Conservation (phyloP, 2,888 invertebrate species). For the Drosophila barbarae region DNA sequence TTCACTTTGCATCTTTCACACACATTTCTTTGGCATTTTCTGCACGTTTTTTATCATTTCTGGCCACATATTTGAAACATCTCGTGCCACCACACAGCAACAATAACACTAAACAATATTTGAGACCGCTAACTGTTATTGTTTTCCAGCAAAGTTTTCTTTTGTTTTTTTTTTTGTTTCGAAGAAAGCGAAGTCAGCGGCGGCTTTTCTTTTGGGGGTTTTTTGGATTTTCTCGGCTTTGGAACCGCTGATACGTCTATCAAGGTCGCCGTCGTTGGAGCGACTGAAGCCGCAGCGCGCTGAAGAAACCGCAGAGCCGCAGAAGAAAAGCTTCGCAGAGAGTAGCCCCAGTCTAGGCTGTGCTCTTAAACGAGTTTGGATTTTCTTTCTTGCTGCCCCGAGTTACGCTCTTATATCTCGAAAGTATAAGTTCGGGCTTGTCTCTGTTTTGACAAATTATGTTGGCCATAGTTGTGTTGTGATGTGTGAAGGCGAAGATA, state of each 20-base stretch:
- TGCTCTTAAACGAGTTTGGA: slow-evolving; percentile 62
- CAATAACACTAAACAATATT: slow-evolving; percentile 29
- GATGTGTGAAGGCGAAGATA: slow-evolving; percentile 51
- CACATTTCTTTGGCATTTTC: slow-evolving; percentile 44
- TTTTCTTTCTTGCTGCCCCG: slow-evolving; percentile 41
- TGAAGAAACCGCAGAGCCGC: slow-evolving; percentile 59
- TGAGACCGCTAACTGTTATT: slow-evolving; percentile 26
- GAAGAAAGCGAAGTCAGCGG: slow-evolving; percentile 54
- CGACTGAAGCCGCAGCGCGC: slow-evolving; percentile 60
- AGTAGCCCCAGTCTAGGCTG: slow-evolving; percentile 15
- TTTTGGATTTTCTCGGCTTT: background rate
- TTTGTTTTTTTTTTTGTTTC: slow-evolving; percentile 12
- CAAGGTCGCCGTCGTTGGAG: slow-evolving; percentile 80
- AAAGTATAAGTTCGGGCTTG: slow-evolving; percentile 64
- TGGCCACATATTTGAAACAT: slow-evolving; percentile 56
- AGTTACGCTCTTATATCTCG: slow-evolving; percentile 65
- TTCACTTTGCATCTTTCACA: slow-evolving; percentile 45
- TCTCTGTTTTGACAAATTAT: slow-evolving; percentile 70
- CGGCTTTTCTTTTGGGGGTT: slow-evolving; percentile 33
- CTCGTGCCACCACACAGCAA: slow-evolving; percentile 50
- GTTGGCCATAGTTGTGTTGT: slow-evolving; percentile 38
- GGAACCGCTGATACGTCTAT: slow-evolving; percentile 78
- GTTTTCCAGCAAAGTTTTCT: slow-evolving; percentile 29
- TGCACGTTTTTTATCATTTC: slow-evolving; percentile 44
- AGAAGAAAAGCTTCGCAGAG: slow-evolving; percentile 21